Base-by-base conservation (phyloP, 2,888 invertebrate species). In the Brassicogethes aeneus region DNA sequence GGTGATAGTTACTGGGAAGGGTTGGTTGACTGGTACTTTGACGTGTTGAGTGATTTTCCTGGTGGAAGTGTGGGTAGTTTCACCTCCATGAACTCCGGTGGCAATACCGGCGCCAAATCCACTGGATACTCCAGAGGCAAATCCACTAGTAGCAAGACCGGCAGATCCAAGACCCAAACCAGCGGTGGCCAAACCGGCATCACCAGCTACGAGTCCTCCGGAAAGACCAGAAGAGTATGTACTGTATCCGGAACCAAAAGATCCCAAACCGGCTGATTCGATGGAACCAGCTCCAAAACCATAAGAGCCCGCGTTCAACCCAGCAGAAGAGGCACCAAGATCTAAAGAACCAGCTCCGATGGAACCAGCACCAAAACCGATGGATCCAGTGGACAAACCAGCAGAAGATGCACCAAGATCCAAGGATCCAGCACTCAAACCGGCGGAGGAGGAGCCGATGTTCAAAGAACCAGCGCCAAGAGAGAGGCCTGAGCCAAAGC, bases 21-120 rank as follows among this genome's bases (percentile, higher is more conserved):
- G 47, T 43, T 41, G 45, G 16, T 50, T 46, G 16, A 57, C 54
- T 15, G 45, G 39, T 5, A 55, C 55, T 7, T 14, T 23, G 23
- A 23, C 23, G 23, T 23, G 23, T 23, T 23, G 23, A 7, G 10
- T 10, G 23, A 23, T 10, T 23, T 23, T 23, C 23, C 23, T 23
- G 23, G 10, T 10, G 5, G 5, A 7, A 23, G 23, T 23, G 5
- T 23, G 5, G 23, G 23, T 23, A 10, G 5, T 23, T 23, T 23
- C 23, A 23, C 23, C 23, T 23, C 23, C 23, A 10, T 7, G 10
- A 23, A 5, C 23, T 5, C 5, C 5, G 10, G 5, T 10, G 23
- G 23, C 23, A 7, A 5, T 10, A 23, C 23, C 10, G 23, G 23
- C 23, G 5, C 23, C 23, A 5, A 23, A 23, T 7, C 23, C 23